phyloP scores from a whole-genome alignment of 2,113 vertebrate genomes.

The Haemorhous mexicanus region DNA sequence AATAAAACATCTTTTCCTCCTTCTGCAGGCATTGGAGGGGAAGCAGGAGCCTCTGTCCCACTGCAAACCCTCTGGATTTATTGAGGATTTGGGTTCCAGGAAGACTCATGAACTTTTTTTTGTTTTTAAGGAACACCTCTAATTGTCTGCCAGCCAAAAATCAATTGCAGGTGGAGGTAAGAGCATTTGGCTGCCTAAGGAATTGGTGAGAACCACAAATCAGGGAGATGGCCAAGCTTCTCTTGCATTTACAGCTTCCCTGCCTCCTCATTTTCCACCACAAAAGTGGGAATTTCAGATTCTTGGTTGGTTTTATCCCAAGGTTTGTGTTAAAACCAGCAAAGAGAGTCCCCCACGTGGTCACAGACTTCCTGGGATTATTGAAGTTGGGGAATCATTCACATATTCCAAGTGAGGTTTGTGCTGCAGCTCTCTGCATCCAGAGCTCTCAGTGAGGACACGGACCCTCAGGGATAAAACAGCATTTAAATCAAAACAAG shows the following conservation, averaged over 20 bases:
- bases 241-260: background rate
- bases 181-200: background rate
- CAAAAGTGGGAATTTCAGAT: fast-evolving
- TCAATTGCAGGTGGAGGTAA: background rate
- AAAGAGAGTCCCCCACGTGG: fast-evolving
- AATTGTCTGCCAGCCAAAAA: background rate
- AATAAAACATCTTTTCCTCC: background rate
- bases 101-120: background rate
- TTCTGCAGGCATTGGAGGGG: background rate
- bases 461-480: fast-evolving
- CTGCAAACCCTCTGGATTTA: background rate
- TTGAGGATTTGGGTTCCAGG: background rate
- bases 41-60: background rate
- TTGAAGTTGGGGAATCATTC: fast-evolving
- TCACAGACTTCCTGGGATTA: too few species aligned
- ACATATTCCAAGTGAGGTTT: fast-evolving
- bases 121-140: background rate
- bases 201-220: background rate
- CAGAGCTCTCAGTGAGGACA: background rate
- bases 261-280: background rate
- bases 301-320: background rate
- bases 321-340: fast-evolving
- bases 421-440: background rate
- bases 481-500: background rate
- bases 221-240: background rate